These are phyloP conservation scores for Tautogolabrus adspersus DNA, from an alignment of 2,113 vertebrate species.

Conservation along the genomic window DNA sequence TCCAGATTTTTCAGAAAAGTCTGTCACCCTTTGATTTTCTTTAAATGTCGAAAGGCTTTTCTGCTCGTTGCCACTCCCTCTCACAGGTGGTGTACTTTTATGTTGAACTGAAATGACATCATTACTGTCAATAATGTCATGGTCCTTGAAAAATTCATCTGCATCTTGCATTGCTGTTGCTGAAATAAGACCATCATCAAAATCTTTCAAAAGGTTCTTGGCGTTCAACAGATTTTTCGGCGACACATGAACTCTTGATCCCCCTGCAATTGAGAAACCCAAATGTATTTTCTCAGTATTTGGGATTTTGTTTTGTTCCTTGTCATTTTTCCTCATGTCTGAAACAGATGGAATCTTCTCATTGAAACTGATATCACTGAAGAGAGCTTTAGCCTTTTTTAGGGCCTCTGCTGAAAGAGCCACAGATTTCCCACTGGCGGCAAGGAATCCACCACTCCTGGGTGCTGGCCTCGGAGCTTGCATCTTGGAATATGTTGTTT, in stretches of 20 bases:
- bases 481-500: background rate
- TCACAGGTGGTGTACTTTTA: background rate
- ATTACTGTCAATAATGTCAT: constrained; percentile 11
- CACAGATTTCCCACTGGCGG: constrained; percentile 85
- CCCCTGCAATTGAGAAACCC: constrained; percentile 84
- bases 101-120: background rate
- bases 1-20: background rate
- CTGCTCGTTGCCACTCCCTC: background rate
- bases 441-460: constrained; percentile 80
- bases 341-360: constrained; percentile 12
- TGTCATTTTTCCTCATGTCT: background rate
- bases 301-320: background rate
- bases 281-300: constrained; percentile 32
- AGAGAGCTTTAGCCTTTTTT: constrained; percentile 72
- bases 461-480: background rate
- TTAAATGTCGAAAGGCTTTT: background rate
- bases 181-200: constrained; percentile 47
- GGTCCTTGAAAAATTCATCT: constrained; percentile 41
- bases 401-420: constrained; percentile 79
- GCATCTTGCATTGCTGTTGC: constrained; percentile 35
- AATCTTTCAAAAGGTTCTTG: constrained; percentile 36
- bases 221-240: constrained; percentile 36
- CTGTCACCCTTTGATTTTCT: background rate
- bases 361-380: constrained; percentile 76
- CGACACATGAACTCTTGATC: background rate